These are phyloP conservation scores for Leptarthrus brevirostris DNA, from an alignment of 2,888 invertebrate genomes.

Conservation along the genomic window DNA sequence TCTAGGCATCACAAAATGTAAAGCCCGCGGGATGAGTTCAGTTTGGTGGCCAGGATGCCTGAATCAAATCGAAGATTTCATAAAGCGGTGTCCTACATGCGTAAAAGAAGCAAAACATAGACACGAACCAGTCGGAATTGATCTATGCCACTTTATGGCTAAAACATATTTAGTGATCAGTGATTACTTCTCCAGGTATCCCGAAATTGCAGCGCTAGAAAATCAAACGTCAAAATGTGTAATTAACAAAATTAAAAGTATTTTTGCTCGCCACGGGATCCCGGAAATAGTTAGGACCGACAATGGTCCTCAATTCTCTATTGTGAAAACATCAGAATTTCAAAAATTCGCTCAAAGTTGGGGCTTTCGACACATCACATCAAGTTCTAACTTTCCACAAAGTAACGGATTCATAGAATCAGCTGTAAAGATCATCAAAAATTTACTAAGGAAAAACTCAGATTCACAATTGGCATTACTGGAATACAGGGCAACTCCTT, in stretches of 20 bases:
- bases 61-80: neutral
- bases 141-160: neutral
- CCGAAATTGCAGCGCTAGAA: constrained; percentile 11
- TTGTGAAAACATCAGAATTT: too few relatives aligned
- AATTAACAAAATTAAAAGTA: constrained; percentile 16
- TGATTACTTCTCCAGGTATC: constrained; percentile 13
- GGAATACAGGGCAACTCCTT: neutral
- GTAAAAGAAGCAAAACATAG: too few relatives aligned
- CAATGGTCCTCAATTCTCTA: too few relatives aligned
- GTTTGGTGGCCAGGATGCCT: neutral
- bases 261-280: constrained; percentile 30
- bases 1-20: neutral
- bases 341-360: too few relatives aligned
- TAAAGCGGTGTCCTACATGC: neutral
- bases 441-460: neutral
- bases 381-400: too few relatives aligned
- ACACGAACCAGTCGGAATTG: neutral
- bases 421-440: constrained; percentile 4
- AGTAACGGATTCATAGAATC: constrained; percentile 39
- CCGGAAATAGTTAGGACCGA: constrained; percentile 11
- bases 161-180: neutral
- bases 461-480: neutral
- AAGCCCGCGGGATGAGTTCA: neutral
- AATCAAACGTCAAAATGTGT: constrained; percentile 14
- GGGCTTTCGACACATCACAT: too few relatives aligned